These are phyloP conservation scores for Hyperopisus bebe DNA, from an alignment of 2,113 vertebrate genomes.

Conservation along the genomic window DNA sequence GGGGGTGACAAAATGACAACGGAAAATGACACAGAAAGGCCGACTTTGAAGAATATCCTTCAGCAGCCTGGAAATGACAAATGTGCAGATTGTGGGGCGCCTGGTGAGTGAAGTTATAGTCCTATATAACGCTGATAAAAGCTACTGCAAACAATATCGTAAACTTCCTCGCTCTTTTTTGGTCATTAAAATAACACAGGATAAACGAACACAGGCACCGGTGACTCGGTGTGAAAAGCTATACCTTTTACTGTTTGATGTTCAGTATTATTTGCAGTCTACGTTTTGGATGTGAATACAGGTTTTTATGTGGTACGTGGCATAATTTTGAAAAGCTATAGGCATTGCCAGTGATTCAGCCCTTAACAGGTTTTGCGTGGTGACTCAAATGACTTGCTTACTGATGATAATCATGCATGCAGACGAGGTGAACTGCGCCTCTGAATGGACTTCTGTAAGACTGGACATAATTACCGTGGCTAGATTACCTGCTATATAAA, in stretches of 20 bases:
- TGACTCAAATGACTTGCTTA: not conserved
- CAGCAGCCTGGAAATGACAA: constrained; percentile 51
- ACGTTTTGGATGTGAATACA: not conserved
- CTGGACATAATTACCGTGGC: not conserved
- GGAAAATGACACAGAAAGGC: constrained; percentile 55
- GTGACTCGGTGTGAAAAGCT: not conserved
- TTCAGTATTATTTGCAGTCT: not conserved
- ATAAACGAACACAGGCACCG: not conserved
- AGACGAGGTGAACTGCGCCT: not conserved
- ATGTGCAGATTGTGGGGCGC: constrained; percentile 63
- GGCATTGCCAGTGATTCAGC: not conserved
- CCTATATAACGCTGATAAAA: no score
- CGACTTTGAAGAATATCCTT: constrained; percentile 53
- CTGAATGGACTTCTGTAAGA: not conserved
- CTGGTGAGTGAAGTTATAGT: constrained; percentile 47
- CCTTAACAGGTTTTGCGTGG: not conserved
- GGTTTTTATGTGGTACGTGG: not conserved
- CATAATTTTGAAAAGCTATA: not conserved
- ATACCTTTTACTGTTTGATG: not conserved
- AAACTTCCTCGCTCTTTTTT: not conserved
- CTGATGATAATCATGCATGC: not conserved
- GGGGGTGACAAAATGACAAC: not conserved
- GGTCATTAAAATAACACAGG: not conserved
- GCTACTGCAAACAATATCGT: not conserved
- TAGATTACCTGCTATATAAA: not conserved